Conservation (phyloP, 2,797 vertebrate species). For the Chelonia mydas region DNA sequence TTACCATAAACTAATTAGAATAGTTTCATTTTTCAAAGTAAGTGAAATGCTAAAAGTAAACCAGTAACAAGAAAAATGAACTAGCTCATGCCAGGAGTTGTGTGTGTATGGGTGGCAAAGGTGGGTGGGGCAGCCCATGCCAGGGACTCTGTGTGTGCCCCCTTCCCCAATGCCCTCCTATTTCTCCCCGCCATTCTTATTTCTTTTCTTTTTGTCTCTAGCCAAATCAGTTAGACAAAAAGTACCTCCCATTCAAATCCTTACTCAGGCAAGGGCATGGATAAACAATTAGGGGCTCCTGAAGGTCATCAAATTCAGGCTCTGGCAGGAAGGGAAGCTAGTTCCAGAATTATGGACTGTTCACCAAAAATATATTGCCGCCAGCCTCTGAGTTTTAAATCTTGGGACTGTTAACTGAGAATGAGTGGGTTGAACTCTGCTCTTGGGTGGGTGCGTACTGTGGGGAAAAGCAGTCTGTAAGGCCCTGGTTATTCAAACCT, state of each 20-base stretch:
- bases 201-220: not conserved
- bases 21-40: too few species aligned
- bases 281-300: not conserved
- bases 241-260: not conserved
- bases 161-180: too few species aligned
- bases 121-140: too few species aligned
- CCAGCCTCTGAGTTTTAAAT: not conserved
- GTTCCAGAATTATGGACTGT: not conserved
- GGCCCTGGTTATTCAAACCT: not conserved
- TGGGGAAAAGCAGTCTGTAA: not conserved
- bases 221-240: not conserved
- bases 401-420: not conserved
- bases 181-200: too few species aligned
- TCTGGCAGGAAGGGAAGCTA: not conserved
- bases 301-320: not conserved
- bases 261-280: not conserved
- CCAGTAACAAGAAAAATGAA: not conserved
- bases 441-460: accelerated
- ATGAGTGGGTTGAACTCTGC: not conserved
- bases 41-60: not conserved
- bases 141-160: too few species aligned
- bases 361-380: not conserved
- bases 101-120: too few species aligned
- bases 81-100: too few species aligned
- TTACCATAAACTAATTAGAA: not conserved